Base-by-base conservation (phyloP, 2,113 vertebrate genomes). In the Lophius piscatorius region DNA sequence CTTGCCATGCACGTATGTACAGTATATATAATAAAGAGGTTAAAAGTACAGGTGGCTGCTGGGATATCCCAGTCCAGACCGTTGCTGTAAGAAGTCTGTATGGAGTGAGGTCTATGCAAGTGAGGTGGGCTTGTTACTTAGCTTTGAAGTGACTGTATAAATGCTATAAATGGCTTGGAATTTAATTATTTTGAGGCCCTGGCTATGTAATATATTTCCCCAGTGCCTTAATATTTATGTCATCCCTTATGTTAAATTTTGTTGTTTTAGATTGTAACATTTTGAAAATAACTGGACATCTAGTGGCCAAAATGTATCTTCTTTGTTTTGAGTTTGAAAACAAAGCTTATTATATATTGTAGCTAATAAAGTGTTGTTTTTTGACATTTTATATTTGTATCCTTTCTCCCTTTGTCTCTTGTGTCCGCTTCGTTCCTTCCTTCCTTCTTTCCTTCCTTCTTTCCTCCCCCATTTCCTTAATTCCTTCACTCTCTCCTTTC, bases 341-440 rank as follows among this genome's bases (percentile, higher is more conserved):
- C 36, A 4, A 26, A 1, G 31, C 51, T 61, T 24, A 66, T 22
- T 36, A 35, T 47, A 42, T 63, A 69, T 22, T 69, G 17, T 36
- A 64, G 63, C 57, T 13, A 83, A 86, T 80, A 83, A 86, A 80
- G 22, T 70, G 16, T n/a, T n/a, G n/a, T 62, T 71, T 44, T 31
- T 7, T 31, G 29, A 36, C 10, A 4, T 56, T 62, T 64, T 51
- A 51, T 62, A 40, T 50, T 50, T 49, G 38, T 50, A 68, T 63
- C 36, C 52, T 62, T 70, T 56, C n/a, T 70, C 62, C 72, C 11
- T 63, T 31, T 51, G 34, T 52, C 36, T 61, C 45, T 77, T 44
- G 40, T 50, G 38, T 70, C 67, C 23, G 24, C 34, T 29, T 39
- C 24, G 13, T n/a, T n/a, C 12, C 1, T 42, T 39, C 12, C 16